Base-by-base conservation (phyloP, 2,113 vertebrate species). In the Dunckerocampus dactyliophorus region DNA sequence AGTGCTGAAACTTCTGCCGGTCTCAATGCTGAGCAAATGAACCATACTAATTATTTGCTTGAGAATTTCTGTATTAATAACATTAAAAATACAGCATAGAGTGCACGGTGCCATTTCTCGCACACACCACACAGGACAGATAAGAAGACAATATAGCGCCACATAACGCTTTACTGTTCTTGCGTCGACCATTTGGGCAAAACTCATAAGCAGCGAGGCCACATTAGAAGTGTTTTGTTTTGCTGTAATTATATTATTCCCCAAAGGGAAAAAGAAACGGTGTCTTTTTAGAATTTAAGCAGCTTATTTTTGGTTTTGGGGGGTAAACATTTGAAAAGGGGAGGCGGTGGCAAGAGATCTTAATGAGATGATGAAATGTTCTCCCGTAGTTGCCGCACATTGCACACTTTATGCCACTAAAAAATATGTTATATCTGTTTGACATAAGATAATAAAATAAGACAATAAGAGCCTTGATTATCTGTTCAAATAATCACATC, bases 31-130 rank as follows among this genome's bases (percentile, higher is more conserved):
- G 78, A 85, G 85, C 79, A 86, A 84, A 86, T 85, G 63, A 86
- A 76, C 62, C 79, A 24, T 76, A 81, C 85, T 87, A 87, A 89
- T 85, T 85, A 75, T 87, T 85, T 86, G 85, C 83, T 86, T 82
- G 82, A 76, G 68, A 83, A 83, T 67, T 87, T 54, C 85, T 80
- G 82, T 79, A 85, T 87, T 84, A 82, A 85, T 85, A 79, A 66
- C 47, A 48, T 11, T 56, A 60, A 60, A 60, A 47, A 56, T 42
- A 42, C 37, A 56, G 19, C n/a, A 14, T 37, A 20, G 58, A 67
- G 80, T 75, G 34, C 51, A 77, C 63, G 65, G 72, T 66, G 48
- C 63, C 34, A 55, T 81, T 66, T 70, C 52, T 59, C 63, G 59
- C 65, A 78, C 68, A 75, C 37, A 49, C 45, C 47, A 22, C 76